Base-by-base conservation (phyloP, 1,140 invertebrate species). In the Apis dorsata region DNA sequence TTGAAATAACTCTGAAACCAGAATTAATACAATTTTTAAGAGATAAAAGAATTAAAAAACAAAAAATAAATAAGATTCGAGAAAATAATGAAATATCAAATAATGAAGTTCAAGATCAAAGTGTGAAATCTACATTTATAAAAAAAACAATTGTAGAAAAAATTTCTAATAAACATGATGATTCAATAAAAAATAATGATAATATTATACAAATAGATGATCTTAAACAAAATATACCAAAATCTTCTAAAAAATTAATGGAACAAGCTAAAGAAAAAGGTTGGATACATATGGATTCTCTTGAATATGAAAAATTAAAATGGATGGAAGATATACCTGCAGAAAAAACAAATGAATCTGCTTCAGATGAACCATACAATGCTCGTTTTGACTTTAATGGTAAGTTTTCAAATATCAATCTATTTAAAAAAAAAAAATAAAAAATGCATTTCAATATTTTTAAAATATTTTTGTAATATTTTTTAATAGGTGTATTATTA, bases 261-360 rank as follows among this genome's bases (percentile, higher is more conserved):
- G 94, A 95, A 66, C 94, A 95, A 91, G 95, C 95, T 73, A 93
- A 95, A 80, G 90, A 96, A 3, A 95, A 96, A 79, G 95, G 96
- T 51, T 98, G 97, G 97, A 86, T 98, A 0, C 95, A 98, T 90
- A 98, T 98, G 95, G 95, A 97, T 92, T 94, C 95, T 55, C 90
- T 98, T 65, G 98, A 98, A 92, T 95, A 95, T 84, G 97, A 97
- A 86, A 99, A 98, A 93, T 91, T 98, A 9, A 95, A 96, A 86
- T 98, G 98, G 98, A 97, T 98, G 95, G 95, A 95, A 90, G 95
- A 96, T 81, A 92, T 97, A 24, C 88, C 93, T 55, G 69, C 91
- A 78, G 89, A 90, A 80, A 85, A 93, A 44, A 88, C 94, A 82
- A 91, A 94, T 85, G 79, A 95, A 87, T 77, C 83, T 44, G 44